Conservation (phyloP, 2,797 vertebrate species). For the Chromis chromis region DNA sequence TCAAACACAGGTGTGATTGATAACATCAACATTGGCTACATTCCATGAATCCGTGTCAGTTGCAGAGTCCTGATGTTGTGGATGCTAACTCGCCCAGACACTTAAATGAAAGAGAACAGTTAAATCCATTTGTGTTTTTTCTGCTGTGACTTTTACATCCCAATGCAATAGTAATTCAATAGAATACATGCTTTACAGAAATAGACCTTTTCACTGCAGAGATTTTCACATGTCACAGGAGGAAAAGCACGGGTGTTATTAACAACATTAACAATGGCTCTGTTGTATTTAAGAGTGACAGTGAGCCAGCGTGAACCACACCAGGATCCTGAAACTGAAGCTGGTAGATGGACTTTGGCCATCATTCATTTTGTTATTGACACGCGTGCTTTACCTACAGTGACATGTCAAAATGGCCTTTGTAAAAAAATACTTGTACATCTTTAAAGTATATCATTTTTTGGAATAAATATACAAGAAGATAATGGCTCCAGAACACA, state of each 20-base stretch:
- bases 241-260: background rate
- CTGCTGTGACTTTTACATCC: background rate
- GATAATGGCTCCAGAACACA: no score
- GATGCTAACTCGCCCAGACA: no score
- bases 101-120: no score
- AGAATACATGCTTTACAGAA: background rate
- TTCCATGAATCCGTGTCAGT: background rate
- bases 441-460: background rate
- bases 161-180: background rate
- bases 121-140: background rate
- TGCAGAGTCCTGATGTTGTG: background rate
- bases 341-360: background rate
- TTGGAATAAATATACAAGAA: background rate
- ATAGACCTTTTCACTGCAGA: background rate
- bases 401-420: background rate
- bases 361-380: background rate
- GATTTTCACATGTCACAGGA: slow-evolving; percentile 4
- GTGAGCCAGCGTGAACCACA: background rate
- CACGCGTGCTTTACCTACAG: background rate
- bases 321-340: background rate
- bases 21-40: background rate
- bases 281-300: background rate
- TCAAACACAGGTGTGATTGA: background rate
- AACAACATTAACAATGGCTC: background rate
- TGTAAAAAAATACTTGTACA: background rate